Percentiles rank a stretch among this genome's conserved stretches.
phyloP scores from a whole-genome alignment of 2,113 vertebrate genomes.

The Ammodytes dubius region DNA sequence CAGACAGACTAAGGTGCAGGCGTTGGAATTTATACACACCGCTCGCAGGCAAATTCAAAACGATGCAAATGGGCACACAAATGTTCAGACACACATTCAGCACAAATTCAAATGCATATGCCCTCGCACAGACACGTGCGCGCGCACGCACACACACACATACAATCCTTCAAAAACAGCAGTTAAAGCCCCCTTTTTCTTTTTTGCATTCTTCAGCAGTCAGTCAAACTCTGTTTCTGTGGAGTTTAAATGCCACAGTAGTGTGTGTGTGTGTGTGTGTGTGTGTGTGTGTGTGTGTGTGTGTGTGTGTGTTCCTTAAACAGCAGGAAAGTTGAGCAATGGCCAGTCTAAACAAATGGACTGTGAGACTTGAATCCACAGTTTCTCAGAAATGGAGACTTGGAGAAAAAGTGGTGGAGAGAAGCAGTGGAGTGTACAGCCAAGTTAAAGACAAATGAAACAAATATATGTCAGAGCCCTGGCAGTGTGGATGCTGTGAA shows the following conservation, averaged over 20 bases:
- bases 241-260: conserved; percentile 57
- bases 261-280: conserved; percentile 32
- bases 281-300: background rate
- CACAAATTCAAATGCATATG: conserved; percentile 10
- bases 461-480: conserved; percentile 63
- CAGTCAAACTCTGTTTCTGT: conserved; percentile 37
- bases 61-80: conserved; percentile 35
- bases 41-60: conserved; percentile 29
- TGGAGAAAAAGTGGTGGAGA: conserved; percentile 11
- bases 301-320: conserved; percentile 42
- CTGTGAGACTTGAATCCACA: conserved; percentile 48
- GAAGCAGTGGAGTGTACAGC: conserved; percentile 51
- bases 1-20: conserved; percentile 7
- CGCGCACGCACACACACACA: background rate
- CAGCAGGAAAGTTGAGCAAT: conserved; percentile 66
- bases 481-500: conserved; percentile 37
- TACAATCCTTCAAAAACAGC: background rate
- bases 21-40: background rate
- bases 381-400: conserved; percentile 58
- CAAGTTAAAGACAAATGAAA: conserved; percentile 75
- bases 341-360: conserved; percentile 71
- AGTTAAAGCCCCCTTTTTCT: background rate
- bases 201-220: conserved; percentile 34
- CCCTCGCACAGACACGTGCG: too few relatives aligned
- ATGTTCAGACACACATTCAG: background rate